Evolutionary conservation across 2,888 invertebrate genomes (phyloP).

Genomic region (Nudaria mundana): DNA sequence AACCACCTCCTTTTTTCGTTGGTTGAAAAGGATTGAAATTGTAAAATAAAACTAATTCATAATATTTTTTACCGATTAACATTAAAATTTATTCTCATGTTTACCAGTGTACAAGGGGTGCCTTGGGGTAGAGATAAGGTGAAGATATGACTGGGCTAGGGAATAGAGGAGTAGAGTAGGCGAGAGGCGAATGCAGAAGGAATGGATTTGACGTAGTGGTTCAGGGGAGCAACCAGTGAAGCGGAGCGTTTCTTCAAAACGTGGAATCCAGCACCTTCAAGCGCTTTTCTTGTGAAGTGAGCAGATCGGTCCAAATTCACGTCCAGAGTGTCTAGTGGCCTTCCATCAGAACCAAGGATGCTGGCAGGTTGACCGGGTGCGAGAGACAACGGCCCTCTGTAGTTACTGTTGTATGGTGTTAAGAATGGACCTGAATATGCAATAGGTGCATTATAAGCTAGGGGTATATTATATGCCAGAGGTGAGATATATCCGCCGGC

Average conservation of each 20-base stretch:
- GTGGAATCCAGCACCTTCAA: conserved; percentile 40
- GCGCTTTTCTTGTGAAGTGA: conserved; percentile 56
- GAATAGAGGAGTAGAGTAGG: conserved; percentile 30
- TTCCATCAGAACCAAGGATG: conserved; percentile 63
- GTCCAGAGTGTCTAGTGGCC: conserved; percentile 67
- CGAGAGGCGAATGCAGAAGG: conserved; percentile 15
- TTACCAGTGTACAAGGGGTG: conserved; percentile 23
- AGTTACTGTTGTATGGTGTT: conserved; percentile 51
- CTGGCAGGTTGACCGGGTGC: conserved; percentile 70
- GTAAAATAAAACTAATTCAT: neutral
- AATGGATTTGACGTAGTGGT: conserved; percentile 13
- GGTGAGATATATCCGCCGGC: conserved; percentile 53
- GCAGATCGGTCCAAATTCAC: conserved; percentile 68
- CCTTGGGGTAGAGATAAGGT: conserved; percentile 1
- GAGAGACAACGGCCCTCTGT: conserved; percentile 64
- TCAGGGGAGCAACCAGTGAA: conserved; percentile 26
- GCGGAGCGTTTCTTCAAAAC: conserved; percentile 59
- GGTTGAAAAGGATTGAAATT: too few relatives aligned
- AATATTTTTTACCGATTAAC: too few relatives aligned
- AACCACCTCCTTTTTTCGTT: too few relatives aligned
- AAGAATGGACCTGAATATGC: conserved; percentile 14
- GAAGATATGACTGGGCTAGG: conserved; percentile 13
- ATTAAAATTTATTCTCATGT: too few relatives aligned
- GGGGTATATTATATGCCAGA: conserved; percentile 22
- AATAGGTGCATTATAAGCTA: conserved; percentile 30